Evolutionary conservation across 2,797 vertebrate species (phyloP), one percentile per base, ranked within the genome.

Genomic region (Enteromius anoplus): DNA sequence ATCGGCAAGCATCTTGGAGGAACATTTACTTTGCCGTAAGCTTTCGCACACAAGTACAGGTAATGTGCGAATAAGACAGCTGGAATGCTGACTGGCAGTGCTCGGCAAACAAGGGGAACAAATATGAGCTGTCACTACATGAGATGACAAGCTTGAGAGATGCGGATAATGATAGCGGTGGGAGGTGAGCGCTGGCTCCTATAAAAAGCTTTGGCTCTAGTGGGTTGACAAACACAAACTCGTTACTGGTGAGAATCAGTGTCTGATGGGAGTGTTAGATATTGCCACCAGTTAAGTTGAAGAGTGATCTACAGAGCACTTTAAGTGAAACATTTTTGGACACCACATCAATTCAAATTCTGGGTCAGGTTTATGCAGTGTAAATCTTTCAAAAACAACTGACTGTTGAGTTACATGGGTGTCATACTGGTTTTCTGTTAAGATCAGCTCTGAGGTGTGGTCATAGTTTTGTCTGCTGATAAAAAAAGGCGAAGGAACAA

Each of bases 21-120:
- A 86, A 87, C 85, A 89, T 87, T 91, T 90, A 51, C 89, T 90
- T 90, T 91, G 89, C 88, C 90, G 86, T 91, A 91, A 90, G 92
- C 92, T 88, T 88, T 91, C 88, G 85, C 89, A 90, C 40, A 81
- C 72, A 76, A 86, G 90, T 88, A 87, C 87, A 90, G 86, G 81
- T 83, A 83, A 77, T 83, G 88, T 85, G 90, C 65, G 69, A 86
- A 75, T 84, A 90, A 89, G 89, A 87, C 90, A 88, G 87, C 79
- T 29, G 88, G 90, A 64, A 70, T 40, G 49, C 65, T 78, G 65
- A 77, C 17, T 72, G 66, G 32, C 58, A 72, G 69, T n/a, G 70
- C 70, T 80, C 15, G 5, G 40, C 23, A 86, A 86, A 80, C 62
- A 80, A 78, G 75, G 37, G 34, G 11, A 83, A 65, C 40, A 34